Evolutionary conservation across 2,888 invertebrate genomes (phyloP), one percentile per base, ranked within the genome.

Genomic region (Dilophus febrilis): DNA sequence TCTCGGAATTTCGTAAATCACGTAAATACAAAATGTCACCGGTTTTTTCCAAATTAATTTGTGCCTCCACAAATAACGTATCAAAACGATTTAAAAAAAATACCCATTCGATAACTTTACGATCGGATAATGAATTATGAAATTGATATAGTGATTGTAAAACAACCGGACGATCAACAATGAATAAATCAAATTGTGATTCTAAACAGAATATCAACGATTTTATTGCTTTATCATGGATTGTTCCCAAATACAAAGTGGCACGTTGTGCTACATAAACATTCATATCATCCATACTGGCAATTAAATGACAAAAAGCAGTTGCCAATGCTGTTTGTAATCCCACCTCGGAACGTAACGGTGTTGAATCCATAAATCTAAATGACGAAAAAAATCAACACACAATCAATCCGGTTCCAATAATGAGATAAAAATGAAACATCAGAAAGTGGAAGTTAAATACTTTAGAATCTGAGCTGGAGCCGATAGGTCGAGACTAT

Each of bases 71-170:
- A 52, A 92, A 88, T 4, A 99, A 65, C 0, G 92, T 84, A 56
- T 98, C 97, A 58, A 98, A 97, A 40, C 91, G 74, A 58, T 90
- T 88, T 18, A 95, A 71, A 61, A 98, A 98, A 68, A 99, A 98
- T 47, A 95, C 91, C 95, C 98, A 98, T 1, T 83, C 78, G 13
- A 98, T 69, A 43, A 97, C 85, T 51, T 77, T 77, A 35, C 92
- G 71, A 58, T 94, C 88, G 49, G 84, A 84, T 26, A 97, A 71
- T 3, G 88, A 83, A 58, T 91, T 92, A 57, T 92, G 88, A 6
- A 99, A 71, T 57, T 95, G 88, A 59, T 91, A 90, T 40, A 98
- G 72, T 2, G 90, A 86, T 59, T 95, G 92, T 31, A 99, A 71
- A 26, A 99, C 87, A 74, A 97, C 85, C 1, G 95, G 92, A 31